phyloP scores from a whole-genome alignment of 2,888 invertebrate species.

The Himalopsyche anomala region DNA sequence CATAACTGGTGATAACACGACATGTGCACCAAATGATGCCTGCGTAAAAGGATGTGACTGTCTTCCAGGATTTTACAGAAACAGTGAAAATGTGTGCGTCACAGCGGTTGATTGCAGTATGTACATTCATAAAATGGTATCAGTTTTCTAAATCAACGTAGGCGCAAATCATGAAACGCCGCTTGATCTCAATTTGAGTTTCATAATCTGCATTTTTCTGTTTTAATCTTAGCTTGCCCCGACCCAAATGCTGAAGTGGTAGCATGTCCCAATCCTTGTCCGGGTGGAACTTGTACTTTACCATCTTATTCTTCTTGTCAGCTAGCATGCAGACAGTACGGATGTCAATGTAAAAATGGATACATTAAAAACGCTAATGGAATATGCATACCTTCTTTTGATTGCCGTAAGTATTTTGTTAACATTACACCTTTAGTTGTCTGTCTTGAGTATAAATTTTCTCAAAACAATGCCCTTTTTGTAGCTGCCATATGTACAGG shows the following conservation, averaged over 20 bases:
- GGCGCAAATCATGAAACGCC: no score
- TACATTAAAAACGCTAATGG: conserved; percentile 48
- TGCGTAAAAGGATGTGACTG: conserved; percentile 50
- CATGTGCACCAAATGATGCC: background rate
- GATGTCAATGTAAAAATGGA: conserved; percentile 55
- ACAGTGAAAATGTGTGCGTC: conserved; percentile 49
- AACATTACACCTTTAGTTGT: no score
- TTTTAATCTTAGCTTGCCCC: conserved; percentile 41
- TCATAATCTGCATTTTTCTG: background rate
- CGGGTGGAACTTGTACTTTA: conserved; percentile 54
- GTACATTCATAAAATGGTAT: background rate
- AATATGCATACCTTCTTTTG: conserved; percentile 41
- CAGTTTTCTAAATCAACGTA: no score
- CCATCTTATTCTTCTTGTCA: conserved; percentile 25
- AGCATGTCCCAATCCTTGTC: conserved; percentile 56
- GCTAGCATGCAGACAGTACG: background rate
- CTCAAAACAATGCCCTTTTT: background rate
- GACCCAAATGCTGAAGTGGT: conserved; percentile 59
- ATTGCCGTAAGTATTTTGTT: conserved; percentile 51
- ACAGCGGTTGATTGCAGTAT: conserved; percentile 46
- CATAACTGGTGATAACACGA: conserved; percentile 11
- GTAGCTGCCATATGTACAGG: conserved; percentile 42
- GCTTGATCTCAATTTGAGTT: no score
- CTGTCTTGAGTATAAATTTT: background rate
- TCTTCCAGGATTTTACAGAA: conserved; percentile 47